phyloP scores from a whole-genome alignment of 2,888 invertebrate genomes.

The Melanophora roralis region DNA sequence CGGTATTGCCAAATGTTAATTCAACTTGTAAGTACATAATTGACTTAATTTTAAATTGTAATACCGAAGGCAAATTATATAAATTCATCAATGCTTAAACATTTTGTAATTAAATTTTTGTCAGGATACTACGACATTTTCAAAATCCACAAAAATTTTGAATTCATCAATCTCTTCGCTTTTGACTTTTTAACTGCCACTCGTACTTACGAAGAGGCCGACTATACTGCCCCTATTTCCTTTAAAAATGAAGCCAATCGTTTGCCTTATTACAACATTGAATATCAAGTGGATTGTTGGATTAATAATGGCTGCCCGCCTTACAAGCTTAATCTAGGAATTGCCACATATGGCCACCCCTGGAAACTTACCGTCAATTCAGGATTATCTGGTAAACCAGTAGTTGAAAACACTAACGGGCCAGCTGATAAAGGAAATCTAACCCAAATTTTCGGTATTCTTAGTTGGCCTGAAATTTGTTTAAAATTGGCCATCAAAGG shows the following conservation, averaged over 20 bases:
- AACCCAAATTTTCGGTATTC: conserved; percentile 82
- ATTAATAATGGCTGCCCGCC: conserved; percentile 79
- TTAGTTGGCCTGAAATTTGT: conserved; percentile 89
- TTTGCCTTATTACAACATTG: conserved; percentile 82
- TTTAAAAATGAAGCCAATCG: conserved; percentile 82
- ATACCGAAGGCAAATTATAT: too few species aligned
- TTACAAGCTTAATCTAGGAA: conserved; percentile 83
- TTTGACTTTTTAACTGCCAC: conserved; percentile 88
- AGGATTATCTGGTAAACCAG: conserved; percentile 86
- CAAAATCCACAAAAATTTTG: conserved; percentile 84
- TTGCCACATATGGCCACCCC: conserved; percentile 85
- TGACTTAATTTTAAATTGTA: too few species aligned
- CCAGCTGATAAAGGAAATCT: conserved; percentile 84
- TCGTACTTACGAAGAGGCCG: conserved; percentile 87
- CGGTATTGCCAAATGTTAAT: conserved; percentile 88
- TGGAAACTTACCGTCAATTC: conserved; percentile 87
- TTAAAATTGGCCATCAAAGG: conserved; percentile 82
- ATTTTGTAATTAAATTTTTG: too few species aligned
- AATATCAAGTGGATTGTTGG: conserved; percentile 83
- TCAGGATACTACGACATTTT: conserved; percentile 88
- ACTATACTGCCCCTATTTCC: conserved; percentile 85
- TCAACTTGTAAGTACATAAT: conserved; percentile 82
- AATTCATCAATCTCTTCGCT: conserved; percentile 86
- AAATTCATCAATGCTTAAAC: too few species aligned
- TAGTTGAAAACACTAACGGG: conserved; percentile 82